Evolutionary conservation across 2,888 invertebrate genomes (phyloP).

Genomic region (Cremastinae sp.): DNA sequence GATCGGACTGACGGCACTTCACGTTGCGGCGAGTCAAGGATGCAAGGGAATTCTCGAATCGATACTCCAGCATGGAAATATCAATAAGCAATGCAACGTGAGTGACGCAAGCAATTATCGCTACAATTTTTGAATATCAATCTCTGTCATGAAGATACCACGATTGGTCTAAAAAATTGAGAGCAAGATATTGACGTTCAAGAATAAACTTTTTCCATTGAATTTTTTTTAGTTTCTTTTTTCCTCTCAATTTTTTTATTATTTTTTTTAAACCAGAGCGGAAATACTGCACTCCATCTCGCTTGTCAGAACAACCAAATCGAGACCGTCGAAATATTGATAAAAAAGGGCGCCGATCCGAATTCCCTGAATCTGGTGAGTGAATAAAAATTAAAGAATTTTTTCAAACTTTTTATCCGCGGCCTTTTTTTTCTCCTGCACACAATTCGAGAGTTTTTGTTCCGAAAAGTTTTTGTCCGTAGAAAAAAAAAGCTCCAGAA

Average conservation of each 20-base stretch:
- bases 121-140: neutral
- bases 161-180: too few relatives aligned
- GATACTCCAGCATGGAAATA: conserved; percentile 84
- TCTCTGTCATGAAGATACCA: neutral
- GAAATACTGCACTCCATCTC: conserved; percentile 88
- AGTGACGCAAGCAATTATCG: conserved; percentile 64
- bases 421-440: neutral
- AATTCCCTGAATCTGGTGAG: conserved; percentile 88
- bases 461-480: neutral
- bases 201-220: neutral
- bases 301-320: conserved; percentile 87
- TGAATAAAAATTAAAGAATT: conserved; percentile 40
- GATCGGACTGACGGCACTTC: conserved; percentile 86
- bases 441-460: too few relatives aligned
- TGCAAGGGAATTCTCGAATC: conserved; percentile 86
- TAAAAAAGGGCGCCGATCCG: conserved; percentile 87
- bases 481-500: too few relatives aligned
- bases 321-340: conserved; percentile 86
- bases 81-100: conserved; percentile 87
- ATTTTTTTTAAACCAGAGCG: conserved; percentile 80
- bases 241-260: neutral
- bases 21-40: conserved; percentile 86
- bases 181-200: neutral
- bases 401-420: neutral
- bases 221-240: neutral